phyloP scores from a whole-genome alignment of 2,797 vertebrate genomes.

The Pelochelys cantorii region DNA sequence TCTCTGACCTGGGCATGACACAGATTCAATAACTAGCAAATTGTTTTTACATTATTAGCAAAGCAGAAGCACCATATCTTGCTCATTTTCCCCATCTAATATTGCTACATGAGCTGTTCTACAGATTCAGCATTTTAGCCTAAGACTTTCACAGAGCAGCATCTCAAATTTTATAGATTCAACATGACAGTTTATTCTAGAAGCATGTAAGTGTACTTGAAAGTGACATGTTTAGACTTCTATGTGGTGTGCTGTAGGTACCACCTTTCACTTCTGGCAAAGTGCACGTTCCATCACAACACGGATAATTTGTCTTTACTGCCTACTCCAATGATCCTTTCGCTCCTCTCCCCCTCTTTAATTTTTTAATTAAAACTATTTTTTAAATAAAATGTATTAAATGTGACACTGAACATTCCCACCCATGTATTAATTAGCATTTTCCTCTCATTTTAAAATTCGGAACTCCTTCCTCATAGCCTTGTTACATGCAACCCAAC shows the following conservation, averaged over 20 bases:
- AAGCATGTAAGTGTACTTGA: constrained; percentile 27
- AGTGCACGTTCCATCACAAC: constrained; percentile 10
- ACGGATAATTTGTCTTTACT: neutral
- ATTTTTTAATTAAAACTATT: constrained; percentile 23
- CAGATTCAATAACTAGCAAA: constrained; percentile 25
- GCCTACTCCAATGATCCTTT: neutral
- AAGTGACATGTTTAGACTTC: constrained; percentile 48
- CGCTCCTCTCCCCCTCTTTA: neutral
- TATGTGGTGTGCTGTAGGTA: constrained; percentile 27
- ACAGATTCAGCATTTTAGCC: constrained; percentile 33
- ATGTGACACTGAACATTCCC: neutral
- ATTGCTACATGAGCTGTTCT: constrained; percentile 39
- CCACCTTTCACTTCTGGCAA: constrained; percentile 13
- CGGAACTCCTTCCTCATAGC: neutral
- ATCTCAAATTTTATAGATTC: constrained; percentile 39
- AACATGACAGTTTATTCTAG: constrained; percentile 20
- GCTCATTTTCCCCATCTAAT: constrained; percentile 21
- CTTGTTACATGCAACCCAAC: neutral
- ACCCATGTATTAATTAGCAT: neutral
- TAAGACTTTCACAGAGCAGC: constrained; percentile 27
- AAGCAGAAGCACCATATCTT: constrained; percentile 34
- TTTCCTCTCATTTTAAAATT: constrained; percentile 14
- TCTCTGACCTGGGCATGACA: neutral
- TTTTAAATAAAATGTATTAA: constrained; percentile 4
- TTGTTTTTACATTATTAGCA: neutral